Evolutionary conservation across 2,888 invertebrate species (phyloP), one percentile per base, ranked within the genome.

Genomic region (Metacarcinus magister): DNA sequence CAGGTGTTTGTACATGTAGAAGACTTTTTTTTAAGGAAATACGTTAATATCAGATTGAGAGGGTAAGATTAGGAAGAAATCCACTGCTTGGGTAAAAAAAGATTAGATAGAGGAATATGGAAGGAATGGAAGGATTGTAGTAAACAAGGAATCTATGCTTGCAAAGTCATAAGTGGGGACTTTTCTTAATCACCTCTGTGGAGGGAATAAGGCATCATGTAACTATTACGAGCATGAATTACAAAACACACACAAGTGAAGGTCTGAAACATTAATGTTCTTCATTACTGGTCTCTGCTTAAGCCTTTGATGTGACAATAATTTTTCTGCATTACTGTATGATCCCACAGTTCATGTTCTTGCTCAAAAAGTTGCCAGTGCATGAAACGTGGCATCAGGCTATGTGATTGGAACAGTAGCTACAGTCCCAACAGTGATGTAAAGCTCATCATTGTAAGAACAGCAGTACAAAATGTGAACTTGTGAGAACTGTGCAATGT

Each of bases 241-340:
- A 28, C 28, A 75, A 75, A 75, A 75, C 28, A 75, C 60, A 60
- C 75, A 28, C 1, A 28, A 28, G 75, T 5, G 10, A 10, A 75
- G 75, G 10, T 75, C 75, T n/a, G 75, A 28, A 75, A 28, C 75
- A 75, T 8, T 75, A 23, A 28, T 4, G 75, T 75, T 75, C 75
- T n/a, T 75, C n/a, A 28, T n/a, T 75, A 23, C 75, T 75, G 75
- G n/a, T 28, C 75, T 75, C n/a, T 75, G 75, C 75, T 75, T n/a
- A 75, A 75, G 67, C 75, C 75, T 75, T 75, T n/a, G n/a, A 75
- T 75, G 23, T 75, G 75, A 75, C 75, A 75, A 75, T 75, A 75
- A 75, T 5, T 28, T 28, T n/a, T 75, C 10, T 75, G 75, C 28
- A 75, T 75, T 75, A n/a, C 28, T 75, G 75, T 28, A 75, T 75